phyloP scores from a whole-genome alignment of 2,888 invertebrate species.

The Ametastegia equiseti region DNA sequence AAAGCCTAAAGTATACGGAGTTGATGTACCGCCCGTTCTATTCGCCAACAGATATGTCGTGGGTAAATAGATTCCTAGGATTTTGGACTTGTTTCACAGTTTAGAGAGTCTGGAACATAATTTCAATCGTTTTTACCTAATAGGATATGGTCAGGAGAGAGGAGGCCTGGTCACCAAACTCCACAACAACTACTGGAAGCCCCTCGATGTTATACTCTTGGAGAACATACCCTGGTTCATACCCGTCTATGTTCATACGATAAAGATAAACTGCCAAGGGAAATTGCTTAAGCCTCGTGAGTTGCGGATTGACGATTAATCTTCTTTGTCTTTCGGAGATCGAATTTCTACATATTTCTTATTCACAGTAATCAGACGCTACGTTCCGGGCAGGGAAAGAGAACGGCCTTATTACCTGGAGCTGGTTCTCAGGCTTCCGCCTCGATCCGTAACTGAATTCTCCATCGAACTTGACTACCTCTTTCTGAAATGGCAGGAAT shows the following conservation, averaged over 20 bases:
- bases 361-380: constrained; percentile 74
- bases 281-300: constrained; percentile 78
- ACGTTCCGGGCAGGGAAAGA: constrained; percentile 89
- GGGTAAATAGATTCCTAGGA: constrained; percentile 65
- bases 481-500: constrained; percentile 99
- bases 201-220: constrained; percentile 88
- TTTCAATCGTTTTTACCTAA: no score
- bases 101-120: not conserved
- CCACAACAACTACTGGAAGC: constrained; percentile 87
- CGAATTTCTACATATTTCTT: constrained; percentile 64
- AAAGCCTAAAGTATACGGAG: constrained; percentile 76
- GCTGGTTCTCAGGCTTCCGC: constrained; percentile 87
- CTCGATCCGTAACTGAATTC: constrained; percentile 88
- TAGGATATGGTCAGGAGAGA: constrained; percentile 93
- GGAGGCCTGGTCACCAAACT: constrained; percentile 93
- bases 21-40: constrained; percentile 83
- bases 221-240: constrained; percentile 96
- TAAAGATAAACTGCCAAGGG: constrained; percentile 82
- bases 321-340: not conserved
- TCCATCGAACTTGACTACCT: constrained; percentile 95
- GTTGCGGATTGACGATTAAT: not conserved
- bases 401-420: constrained; percentile 93
- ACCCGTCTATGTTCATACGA: constrained; percentile 92
- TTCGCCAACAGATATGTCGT: constrained; percentile 89
- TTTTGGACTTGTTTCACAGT: not conserved